Conservation (phyloP, 2,113 vertebrate species). For the Cichladusa arquata region DNA sequence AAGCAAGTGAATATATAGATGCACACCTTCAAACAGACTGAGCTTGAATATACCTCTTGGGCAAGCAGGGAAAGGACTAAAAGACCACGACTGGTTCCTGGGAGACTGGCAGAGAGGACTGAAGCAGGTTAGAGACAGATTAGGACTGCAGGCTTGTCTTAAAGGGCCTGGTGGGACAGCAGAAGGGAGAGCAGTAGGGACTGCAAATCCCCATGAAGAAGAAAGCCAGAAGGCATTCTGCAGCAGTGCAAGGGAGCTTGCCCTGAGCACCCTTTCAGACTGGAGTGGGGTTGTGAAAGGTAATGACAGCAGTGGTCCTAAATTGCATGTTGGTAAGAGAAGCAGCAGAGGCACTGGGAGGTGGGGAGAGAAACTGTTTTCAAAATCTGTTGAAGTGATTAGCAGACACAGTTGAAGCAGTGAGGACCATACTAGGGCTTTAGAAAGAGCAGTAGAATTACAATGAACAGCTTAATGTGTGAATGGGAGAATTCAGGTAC, state of each 20-base stretch:
- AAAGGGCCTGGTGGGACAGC: neutral
- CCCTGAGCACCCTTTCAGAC: neutral
- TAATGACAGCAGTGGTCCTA: neutral
- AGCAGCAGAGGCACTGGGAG: neutral
- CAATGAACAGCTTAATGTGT: neutral
- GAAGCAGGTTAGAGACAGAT: neutral
- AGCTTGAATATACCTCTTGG: neutral
- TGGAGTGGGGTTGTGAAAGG: neutral
- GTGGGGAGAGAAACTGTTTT: neutral
- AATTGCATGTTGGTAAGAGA: neutral
- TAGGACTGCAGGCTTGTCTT: neutral
- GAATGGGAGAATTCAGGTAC: neutral
- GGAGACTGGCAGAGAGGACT: neutral
- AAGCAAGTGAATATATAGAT: neutral
- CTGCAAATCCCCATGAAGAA: neutral
- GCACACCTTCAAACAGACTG: neutral
- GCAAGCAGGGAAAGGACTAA: neutral
- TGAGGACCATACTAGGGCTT: neutral
- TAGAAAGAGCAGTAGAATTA: neutral
- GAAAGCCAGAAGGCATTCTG: neutral
- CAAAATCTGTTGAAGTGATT: neutral
- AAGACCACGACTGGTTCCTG: neutral
- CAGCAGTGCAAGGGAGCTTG: neutral
- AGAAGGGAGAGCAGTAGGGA: neutral
- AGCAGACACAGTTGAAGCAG: neutral